phyloP scores from a whole-genome alignment of 1,140 invertebrate genomes.

The Bombyx mori region ASM3026992v2 NC_085120.1:8155501-8156000 shows the following conservation, averaged over 20 bases:
- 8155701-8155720: constrained; percentile 90
- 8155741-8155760: constrained; percentile 83
- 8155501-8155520: constrained; percentile 89
- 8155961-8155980: background rate
- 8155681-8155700: constrained; percentile 88
- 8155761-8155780: constrained; percentile 80
- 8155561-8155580: constrained; percentile 84
- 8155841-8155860: constrained; percentile 18
- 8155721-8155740: constrained; percentile 84
- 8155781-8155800: constrained; percentile 45
- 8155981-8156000: background rate
- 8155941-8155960: background rate
- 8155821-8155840: constrained; percentile 73
- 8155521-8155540: constrained; percentile 92
- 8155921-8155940: background rate
- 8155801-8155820: constrained; percentile 48
- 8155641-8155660: constrained; percentile 93
- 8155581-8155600: constrained; percentile 67
- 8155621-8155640: constrained; percentile 92
- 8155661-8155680: constrained; percentile 88
- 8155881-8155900: background rate
- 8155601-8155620: constrained; percentile 89
- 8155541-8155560: constrained; percentile 93
- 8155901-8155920: too few species aligned
- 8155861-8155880: constrained; percentile 1